These are phyloP conservation scores for Gallinago undulata DNA, from an alignment of 2,113 vertebrate species.

Conservation along the genomic window DNA sequence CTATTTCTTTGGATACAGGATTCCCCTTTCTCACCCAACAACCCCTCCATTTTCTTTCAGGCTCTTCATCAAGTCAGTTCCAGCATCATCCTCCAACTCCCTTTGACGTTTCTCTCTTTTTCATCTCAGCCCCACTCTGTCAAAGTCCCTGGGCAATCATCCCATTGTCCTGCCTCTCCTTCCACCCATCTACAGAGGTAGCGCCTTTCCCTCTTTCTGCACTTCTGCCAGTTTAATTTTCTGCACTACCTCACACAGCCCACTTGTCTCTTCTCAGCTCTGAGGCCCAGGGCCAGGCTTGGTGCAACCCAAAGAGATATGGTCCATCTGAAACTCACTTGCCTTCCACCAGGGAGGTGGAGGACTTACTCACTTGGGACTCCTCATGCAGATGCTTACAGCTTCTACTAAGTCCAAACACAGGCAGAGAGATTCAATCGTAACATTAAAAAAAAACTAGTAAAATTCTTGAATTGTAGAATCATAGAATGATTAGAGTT, in stretches of 20 bases:
- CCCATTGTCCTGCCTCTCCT: neutral
- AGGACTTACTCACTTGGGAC: neutral
- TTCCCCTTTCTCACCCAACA: neutral
- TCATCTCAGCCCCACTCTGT: neutral
- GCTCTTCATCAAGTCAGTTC: neutral
- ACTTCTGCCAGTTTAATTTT: neutral
- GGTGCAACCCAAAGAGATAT: neutral
- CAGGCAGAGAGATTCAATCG: neutral
- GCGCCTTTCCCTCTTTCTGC: neutral
- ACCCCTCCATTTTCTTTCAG: neutral
- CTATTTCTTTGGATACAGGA: neutral
- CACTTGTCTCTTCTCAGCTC: neutral
- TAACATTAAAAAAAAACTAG: neutral
- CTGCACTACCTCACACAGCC: neutral
- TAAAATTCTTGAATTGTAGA: no score
- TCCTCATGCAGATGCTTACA: neutral
- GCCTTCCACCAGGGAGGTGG: neutral
- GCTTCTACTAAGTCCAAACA: neutral
- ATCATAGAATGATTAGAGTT: no score
- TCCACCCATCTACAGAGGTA: neutral
- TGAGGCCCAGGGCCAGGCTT: neutral
- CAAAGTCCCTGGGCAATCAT: neutral
- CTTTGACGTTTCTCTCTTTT: rapidly evolving
- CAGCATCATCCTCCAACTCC: neutral
- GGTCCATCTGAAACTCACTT: neutral